Conservation (phyloP, 2,113 vertebrate species). For the Ochotona curzoniae region DNA sequence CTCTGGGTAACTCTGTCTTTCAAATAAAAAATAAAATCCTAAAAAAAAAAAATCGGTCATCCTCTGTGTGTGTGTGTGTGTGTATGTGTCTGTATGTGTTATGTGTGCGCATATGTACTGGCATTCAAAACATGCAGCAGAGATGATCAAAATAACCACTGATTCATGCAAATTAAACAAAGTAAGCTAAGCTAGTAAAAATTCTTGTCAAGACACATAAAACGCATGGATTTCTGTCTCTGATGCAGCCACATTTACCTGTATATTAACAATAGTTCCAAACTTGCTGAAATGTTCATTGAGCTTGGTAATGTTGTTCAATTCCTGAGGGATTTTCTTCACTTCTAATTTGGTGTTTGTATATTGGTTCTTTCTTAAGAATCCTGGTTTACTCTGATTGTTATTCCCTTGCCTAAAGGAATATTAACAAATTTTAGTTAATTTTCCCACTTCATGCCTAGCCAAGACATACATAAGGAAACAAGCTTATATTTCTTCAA, state of each 20-base stretch:
- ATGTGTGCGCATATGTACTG: neutral
- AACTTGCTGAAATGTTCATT: slow-evolving; percentile 99
- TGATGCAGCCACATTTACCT: slow-evolving; percentile 87
- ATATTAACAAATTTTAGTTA: slow-evolving; percentile 62
- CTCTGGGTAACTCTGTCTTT: no score
- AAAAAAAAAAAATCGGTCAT: neutral
- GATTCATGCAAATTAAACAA: slow-evolving; percentile 38
- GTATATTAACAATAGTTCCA: slow-evolving; percentile 98
- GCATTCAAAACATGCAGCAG: neutral
- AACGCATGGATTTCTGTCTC: neutral
- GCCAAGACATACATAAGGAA: neutral
- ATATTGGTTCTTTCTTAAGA: slow-evolving; percentile 94
- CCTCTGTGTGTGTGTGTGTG: neutral
- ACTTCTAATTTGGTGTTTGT: slow-evolving; percentile 98
- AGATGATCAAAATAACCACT: slow-evolving; percentile 17
- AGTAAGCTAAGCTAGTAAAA: neutral
- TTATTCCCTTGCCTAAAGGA: slow-evolving; percentile 92
- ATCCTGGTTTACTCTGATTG: slow-evolving; percentile 92
- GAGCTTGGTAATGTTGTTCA: slow-evolving; percentile 98
- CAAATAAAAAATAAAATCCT: neutral
- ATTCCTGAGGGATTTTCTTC: slow-evolving; percentile 94
- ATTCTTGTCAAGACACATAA: slow-evolving; percentile 37
- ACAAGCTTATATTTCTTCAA: neutral
- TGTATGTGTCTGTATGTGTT: no score
- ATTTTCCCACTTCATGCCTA: slow-evolving; percentile 14